Evolutionary conservation across 2,797 vertebrate genomes (phyloP).

Genomic region (Gobionotothen gibberifrons): DNA sequence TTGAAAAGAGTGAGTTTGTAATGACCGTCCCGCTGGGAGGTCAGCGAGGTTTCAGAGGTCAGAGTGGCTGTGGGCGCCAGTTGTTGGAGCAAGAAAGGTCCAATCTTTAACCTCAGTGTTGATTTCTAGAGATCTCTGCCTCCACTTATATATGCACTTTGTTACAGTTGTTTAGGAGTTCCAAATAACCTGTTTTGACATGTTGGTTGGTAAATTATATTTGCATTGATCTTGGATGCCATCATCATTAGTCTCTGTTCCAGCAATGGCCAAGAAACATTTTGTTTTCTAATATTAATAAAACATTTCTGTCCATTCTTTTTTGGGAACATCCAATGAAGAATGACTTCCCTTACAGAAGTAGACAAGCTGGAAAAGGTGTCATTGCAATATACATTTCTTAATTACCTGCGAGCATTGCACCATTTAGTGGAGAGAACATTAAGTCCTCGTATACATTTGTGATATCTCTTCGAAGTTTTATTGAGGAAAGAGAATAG

Average conservation of each 20-base stretch:
- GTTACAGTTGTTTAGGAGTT: constrained; percentile 6
- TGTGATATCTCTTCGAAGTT: constrained; percentile 49
- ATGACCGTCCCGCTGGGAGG: constrained; percentile 7
- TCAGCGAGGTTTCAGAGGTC: constrained; percentile 19
- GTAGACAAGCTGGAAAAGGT: constrained; percentile 17
- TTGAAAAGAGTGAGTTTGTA: constrained; percentile 3
- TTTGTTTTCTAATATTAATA: constrained; percentile 15
- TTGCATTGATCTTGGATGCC: constrained; percentile 21
- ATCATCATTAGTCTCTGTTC: constrained; percentile 15
- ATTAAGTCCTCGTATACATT: constrained; percentile 42
- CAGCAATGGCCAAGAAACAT: constrained; percentile 9
- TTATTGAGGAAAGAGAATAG: constrained; percentile 51
- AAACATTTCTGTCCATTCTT: constrained; percentile 23
- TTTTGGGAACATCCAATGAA: not conserved
- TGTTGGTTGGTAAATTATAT: constrained; percentile 5
- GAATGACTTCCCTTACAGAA: not conserved
- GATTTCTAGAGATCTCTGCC: not conserved
- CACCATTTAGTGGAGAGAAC: constrained; percentile 26
- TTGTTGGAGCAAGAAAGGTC: constrained; percentile 12
- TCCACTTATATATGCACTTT: not conserved
- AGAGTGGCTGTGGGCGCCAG: constrained; percentile 4
- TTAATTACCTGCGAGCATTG: constrained; percentile 37
- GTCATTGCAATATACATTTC: constrained; percentile 9
- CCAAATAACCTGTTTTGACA: not conserved
- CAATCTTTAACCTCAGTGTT: constrained; percentile 14